A percentile compares a stretch with the other conserved stretches of the same genome.
phyloP scores from a whole-genome alignment of 1,140 invertebrate species.

The Colletes gigas region DNA sequence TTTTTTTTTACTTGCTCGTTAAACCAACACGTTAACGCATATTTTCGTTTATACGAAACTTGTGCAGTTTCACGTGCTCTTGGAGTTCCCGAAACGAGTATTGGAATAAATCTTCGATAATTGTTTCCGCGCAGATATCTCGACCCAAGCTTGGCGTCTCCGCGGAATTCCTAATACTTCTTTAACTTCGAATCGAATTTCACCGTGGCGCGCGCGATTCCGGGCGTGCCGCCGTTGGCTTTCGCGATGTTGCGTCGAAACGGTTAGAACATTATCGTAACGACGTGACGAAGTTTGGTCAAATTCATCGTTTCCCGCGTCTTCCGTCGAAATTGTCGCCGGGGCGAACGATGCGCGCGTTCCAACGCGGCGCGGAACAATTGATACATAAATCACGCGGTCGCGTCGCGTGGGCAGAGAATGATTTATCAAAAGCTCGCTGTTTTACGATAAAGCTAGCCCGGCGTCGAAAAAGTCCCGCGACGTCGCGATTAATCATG shows the following conservation, averaged over 20 bases:
- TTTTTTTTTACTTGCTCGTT: no score
- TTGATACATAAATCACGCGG: constrained; percentile 48
- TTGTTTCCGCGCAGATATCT: background rate
- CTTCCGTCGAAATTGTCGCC: background rate
- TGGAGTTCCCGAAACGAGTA: no score
- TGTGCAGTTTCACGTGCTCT: no score
- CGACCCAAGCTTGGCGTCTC: background rate
- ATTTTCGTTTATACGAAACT: no score
- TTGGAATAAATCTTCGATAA: background rate
- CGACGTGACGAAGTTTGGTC: background rate
- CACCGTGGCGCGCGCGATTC: background rate
- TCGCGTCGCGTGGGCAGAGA: constrained; percentile 5
- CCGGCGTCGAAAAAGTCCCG: constrained; percentile 12
- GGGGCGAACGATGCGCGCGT: constrained; percentile 4
- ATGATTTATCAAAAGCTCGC: constrained; percentile 27
- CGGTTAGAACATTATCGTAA: constrained; percentile 2
- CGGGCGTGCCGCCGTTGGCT: background rate
- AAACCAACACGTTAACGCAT: no score
- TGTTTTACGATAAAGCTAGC: constrained; percentile 16
- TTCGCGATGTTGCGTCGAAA: background rate
- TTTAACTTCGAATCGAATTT: constrained; percentile 9
- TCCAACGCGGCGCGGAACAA: constrained; percentile 37
- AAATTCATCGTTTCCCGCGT: background rate
- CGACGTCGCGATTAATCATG: constrained; percentile 36
- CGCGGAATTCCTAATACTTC: background rate